Evolutionary conservation across 2,888 invertebrate species (phyloP).

Genomic region (Campoletis raptor): DNA sequence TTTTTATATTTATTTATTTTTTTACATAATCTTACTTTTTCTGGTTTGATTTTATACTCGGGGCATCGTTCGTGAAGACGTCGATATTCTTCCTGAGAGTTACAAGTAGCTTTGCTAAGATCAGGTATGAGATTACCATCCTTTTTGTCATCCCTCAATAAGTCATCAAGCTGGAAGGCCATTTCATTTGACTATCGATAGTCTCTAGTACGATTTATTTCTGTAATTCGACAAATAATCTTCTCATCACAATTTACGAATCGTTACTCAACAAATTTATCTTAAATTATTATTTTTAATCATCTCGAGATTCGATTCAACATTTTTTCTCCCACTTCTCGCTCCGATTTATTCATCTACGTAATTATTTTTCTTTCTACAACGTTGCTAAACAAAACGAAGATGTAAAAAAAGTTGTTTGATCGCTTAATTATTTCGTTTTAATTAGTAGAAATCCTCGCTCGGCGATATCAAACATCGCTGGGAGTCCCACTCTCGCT

Average conservation of each 20-base stretch:
- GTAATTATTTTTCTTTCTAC: slow-evolving; percentile 65
- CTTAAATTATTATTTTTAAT: slow-evolving; percentile 37
- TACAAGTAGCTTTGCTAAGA: slow-evolving; percentile 92
- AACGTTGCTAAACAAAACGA: slow-evolving; percentile 43
- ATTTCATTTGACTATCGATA: slow-evolving; percentile 78
- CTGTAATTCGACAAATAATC: slow-evolving; percentile 72
- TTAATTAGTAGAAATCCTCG: slow-evolving; percentile 77
- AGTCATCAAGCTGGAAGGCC: slow-evolving; percentile 92
- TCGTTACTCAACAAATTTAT: slow-evolving; percentile 13
- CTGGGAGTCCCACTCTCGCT: slow-evolving; percentile 86
- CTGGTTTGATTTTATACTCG: slow-evolving; percentile 95
- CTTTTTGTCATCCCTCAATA: slow-evolving; percentile 92
- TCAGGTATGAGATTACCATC: slow-evolving; percentile 94
- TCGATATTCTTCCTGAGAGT: slow-evolving; percentile 93
- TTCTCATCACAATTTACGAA: slow-evolving; percentile 40
- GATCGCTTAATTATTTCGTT: slow-evolving; percentile 42
- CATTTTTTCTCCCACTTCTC: slow-evolving; percentile 61
- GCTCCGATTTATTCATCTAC: slow-evolving; percentile 34
- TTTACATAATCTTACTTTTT: slow-evolving; percentile 87
- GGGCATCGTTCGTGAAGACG: slow-evolving; percentile 94
- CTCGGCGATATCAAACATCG: slow-evolving; percentile 80
- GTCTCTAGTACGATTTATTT: slow-evolving; percentile 37
- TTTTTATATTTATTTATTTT: no score
- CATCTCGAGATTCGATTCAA: slow-evolving; percentile 61
- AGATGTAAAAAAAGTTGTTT: slow-evolving; percentile 69